Percentiles rank a stretch among this genome's conserved stretches.
These are phyloP conservation scores for Cheumatopsyche charites DNA, from an alignment of 1,140 invertebrate species.

Conservation along the genomic window DNA sequence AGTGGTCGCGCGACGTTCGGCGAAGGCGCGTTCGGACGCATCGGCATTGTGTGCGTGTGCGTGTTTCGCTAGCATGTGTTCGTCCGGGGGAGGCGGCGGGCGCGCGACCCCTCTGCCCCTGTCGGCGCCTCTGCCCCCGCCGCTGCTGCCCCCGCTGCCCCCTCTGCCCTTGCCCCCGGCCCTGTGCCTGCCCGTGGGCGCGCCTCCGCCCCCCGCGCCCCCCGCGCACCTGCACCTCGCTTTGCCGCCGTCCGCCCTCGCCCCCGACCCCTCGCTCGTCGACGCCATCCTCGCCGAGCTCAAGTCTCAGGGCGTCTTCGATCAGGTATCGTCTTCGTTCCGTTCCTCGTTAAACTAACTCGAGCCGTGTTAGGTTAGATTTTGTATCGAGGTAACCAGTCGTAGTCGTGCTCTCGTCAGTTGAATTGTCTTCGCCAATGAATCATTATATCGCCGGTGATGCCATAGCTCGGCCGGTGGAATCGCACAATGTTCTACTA, in stretches of 20 bases:
- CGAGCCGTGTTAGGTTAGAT: no score
- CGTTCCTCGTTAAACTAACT: no score
- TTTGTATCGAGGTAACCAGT: no score
- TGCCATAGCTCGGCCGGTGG: no score
- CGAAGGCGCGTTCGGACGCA: neutral
- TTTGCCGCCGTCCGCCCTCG: constrained; percentile 28
- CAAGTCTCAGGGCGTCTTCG: constrained; percentile 45
- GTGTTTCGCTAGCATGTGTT: neutral
- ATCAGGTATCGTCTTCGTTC: constrained; percentile 33
- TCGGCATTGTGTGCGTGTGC: neutral
- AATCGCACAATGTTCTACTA: no score
- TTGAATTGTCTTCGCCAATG: neutral
- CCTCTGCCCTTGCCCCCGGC: neutral
- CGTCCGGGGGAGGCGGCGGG: neutral
- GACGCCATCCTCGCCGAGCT: constrained; percentile 41
- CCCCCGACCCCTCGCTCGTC: constrained; percentile 39
- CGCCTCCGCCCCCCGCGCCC: constrained; percentile 21
- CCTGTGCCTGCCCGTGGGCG: neutral
- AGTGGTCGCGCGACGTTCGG: neutral
- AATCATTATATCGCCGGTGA: no score
- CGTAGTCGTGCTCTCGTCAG: neutral
- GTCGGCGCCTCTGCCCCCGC: neutral
- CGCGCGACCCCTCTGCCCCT: neutral
- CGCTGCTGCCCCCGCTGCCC: constrained; percentile 27
- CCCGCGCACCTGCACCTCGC: constrained; percentile 35